Percentiles rank a stretch among this genome's conserved stretches.
These are phyloP conservation scores for Lepisosteus oculatus DNA, from an alignment of 2,113 vertebrate genomes.

Conservation along the genomic window DNA sequence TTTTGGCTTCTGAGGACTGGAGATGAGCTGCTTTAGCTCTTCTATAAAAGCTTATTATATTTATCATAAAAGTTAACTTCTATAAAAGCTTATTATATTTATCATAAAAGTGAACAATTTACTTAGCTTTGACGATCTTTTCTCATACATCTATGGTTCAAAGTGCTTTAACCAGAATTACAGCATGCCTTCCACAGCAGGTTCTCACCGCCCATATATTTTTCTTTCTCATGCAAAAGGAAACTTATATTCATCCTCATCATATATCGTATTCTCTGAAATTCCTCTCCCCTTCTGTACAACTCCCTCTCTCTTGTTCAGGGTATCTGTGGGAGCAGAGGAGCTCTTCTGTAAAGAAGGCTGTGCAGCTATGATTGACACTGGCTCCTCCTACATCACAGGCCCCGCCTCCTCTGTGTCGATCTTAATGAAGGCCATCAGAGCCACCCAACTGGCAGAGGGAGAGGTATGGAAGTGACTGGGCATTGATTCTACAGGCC, in stretches of 20 bases:
- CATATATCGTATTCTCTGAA: not conserved
- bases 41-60: too few relatives aligned
- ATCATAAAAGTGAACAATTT: too few relatives aligned
- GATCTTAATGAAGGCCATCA: constrained; percentile 77
- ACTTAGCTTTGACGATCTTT: too few relatives aligned
- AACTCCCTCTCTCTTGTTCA: constrained; percentile 38
- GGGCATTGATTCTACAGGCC: too few relatives aligned
- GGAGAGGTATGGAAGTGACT: constrained; percentile 66
- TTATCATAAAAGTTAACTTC: too few relatives aligned
- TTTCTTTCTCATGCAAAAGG: too few relatives aligned
- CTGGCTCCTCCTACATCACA: constrained; percentile 86
- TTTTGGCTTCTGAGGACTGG: too few relatives aligned
- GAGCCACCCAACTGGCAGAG: constrained; percentile 72
- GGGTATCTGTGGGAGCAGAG: constrained; percentile 78
- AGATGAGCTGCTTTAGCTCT: too few relatives aligned
- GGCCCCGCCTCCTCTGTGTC: constrained; percentile 81
- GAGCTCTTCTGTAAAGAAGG: constrained; percentile 79
- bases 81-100: too few relatives aligned
- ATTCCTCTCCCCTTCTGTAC: not conserved
- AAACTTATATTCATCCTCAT: not conserved
- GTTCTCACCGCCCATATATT: too few relatives aligned
- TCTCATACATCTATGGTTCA: not conserved
- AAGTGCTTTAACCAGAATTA: too few relatives aligned
- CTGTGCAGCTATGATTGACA: constrained; percentile 83
- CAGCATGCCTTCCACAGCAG: too few relatives aligned